A percentile compares a stretch with the other conserved stretches of the same genome.
Evolutionary conservation across 1,140 invertebrate genomes (phyloP).

Genomic region (Sipha flava): DNA sequence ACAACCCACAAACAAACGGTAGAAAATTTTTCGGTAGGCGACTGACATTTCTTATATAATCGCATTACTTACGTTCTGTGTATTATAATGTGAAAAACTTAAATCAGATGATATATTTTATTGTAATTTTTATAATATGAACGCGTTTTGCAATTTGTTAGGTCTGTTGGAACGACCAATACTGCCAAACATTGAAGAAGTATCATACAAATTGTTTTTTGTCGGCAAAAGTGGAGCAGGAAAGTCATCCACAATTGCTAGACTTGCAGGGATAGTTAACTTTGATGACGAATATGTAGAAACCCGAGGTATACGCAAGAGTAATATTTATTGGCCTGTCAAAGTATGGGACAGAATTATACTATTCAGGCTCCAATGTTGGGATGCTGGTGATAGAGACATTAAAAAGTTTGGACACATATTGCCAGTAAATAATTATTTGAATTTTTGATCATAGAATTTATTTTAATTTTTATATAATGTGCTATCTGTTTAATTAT

Average conservation of each 20-base stretch:
- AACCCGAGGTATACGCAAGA: slow-evolving; percentile 52
- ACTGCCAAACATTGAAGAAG: slow-evolving; percentile 48
- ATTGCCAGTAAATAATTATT: slow-evolving; percentile 45
- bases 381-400: slow-evolving; percentile 52
- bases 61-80: too few relatives aligned
- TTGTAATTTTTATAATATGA: not conserved
- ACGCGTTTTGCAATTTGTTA: slow-evolving; percentile 37
- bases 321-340: slow-evolving; percentile 53
- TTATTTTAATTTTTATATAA: not conserved
- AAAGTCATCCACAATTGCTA: slow-evolving; percentile 50
- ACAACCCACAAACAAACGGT: slow-evolving; percentile 44
- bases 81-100: too few relatives aligned
- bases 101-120: not conserved
- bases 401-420: slow-evolving; percentile 55
- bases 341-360: slow-evolving; percentile 51
- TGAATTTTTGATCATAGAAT: not conserved
- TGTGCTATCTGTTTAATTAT: not conserved
- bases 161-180: slow-evolving; percentile 52
- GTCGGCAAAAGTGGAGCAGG: slow-evolving; percentile 51
- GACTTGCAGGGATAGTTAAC: slow-evolving; percentile 46
- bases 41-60: not conserved
- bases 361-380: slow-evolving; percentile 53
- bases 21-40: slow-evolving; percentile 45
- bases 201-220: slow-evolving; percentile 53
- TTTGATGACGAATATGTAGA: slow-evolving; percentile 45